Base-by-base conservation (phyloP, 2,797 vertebrate species). In the Microctenopoma stevenorrisi region DNA sequence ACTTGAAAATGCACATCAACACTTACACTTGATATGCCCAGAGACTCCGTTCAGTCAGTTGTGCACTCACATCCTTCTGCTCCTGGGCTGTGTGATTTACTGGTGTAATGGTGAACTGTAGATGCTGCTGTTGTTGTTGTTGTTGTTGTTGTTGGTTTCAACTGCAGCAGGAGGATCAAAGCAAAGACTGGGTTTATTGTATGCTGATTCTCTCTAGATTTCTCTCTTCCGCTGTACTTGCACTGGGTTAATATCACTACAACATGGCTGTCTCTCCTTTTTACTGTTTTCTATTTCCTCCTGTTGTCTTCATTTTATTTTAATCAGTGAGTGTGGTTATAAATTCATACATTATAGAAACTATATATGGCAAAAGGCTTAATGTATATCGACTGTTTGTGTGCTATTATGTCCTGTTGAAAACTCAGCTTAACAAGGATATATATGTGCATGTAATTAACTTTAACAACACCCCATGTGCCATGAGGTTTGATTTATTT, bases 91-190 rank as follows among this genome's bases (percentile, higher is more conserved):
- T 53, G 12, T 83, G 64, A 74, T 71, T 72, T 54, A 70, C 70
- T 65, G 72, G 61, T 48, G 47, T 61, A 47, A 49, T 58, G 60
- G 64, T 52, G 67, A 74, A 60, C 61, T 38, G 40, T 44, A 49
- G 52, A 63, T 56, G 43, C 40, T 59, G 78, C 46, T 50, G 57
- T 65, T 82, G 62, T 63, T 44, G 49, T 46, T 50, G 57, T 65
- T 82, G 62, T 63, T 44, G 49, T 46, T 50, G 57, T 65, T 82
- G 62, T 63, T 44, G 49, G 57, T 74, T 78, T 69, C 46, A 63
- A 30, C 60, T 74, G 65, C 74, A 68, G 74, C 59, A 58, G 63
- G 22, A 8, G 7, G 74, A 82, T 83, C 74, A 80, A 84, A 76
- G 61, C 46, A 78, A 79, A 87, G 65, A 47, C 56, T 5, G 66